A percentile compares a stretch with the other conserved stretches of the same genome.
These are phyloP conservation scores for Synanceia verrucosa DNA, from an alignment of 2,797 vertebrate genomes.

Conservation along the genomic window DNA sequence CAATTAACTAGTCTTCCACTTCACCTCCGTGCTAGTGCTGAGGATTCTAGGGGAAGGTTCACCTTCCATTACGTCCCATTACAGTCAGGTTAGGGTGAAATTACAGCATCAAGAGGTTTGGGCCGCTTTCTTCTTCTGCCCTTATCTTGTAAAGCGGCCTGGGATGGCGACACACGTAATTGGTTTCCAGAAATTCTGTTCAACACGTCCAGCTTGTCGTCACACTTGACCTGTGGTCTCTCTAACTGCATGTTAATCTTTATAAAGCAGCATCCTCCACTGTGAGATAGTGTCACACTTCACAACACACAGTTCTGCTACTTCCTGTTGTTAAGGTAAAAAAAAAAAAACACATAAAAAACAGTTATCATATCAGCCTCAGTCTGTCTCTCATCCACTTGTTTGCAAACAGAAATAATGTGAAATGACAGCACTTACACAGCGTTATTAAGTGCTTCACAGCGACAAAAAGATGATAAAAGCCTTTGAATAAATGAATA, in stretches of 20 bases:
- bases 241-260: neutral
- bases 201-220: neutral
- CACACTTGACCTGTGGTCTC: conserved; percentile 13
- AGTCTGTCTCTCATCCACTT: neutral
- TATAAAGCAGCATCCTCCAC: conserved; percentile 5
- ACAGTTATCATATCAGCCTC: neutral
- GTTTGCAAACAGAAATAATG: neutral
- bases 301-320: neutral
- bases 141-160: conserved; percentile 18
- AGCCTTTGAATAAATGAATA: neutral
- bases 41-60: conserved; percentile 14
- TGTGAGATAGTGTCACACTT: neutral
- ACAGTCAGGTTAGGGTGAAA: conserved; percentile 10
- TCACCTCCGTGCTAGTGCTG: conserved; percentile 4
- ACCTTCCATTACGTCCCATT: conserved; percentile 21
- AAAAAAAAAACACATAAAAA: neutral
- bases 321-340: conserved; percentile 13
- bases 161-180: neutral
- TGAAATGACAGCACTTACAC: neutral
- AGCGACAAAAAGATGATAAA: neutral
- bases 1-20: conserved; percentile 39
- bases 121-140: neutral
- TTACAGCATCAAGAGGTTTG: conserved; percentile 11
- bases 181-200: conserved; percentile 5
- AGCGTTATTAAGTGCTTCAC: neutral